A percentile compares a stretch with the other conserved stretches of the same genome.
Conservation (phyloP, 2,113 vertebrate genomes). For the Turdus rufiventris region DNA sequence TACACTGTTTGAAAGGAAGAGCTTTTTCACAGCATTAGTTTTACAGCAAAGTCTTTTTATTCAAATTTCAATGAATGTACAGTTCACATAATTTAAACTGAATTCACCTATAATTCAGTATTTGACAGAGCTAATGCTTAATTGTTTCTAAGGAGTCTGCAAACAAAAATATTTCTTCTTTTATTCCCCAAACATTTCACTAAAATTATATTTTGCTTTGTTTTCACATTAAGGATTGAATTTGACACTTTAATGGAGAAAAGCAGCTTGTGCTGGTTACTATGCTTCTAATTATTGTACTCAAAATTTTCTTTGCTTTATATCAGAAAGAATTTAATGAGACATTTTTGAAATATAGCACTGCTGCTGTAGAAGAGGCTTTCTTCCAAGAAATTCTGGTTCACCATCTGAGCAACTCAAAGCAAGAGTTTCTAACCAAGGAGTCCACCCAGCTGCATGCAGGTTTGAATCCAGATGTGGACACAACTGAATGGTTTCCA, state of each 20-base stretch:
- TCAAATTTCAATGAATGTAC: conserved; percentile 70
- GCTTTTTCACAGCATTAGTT: conserved; percentile 58
- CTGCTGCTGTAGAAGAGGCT: neutral
- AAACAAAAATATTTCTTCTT: conserved; percentile 69
- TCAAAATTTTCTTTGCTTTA: neutral
- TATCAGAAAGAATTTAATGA: neutral
- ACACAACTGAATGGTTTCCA: neutral
- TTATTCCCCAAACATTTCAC: conserved; percentile 62
- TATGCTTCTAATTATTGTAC: neutral
- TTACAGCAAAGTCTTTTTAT: conserved; percentile 66
- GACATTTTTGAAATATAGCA: neutral
- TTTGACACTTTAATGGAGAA: conserved; percentile 13
- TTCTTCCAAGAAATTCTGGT: neutral
- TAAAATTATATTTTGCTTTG: conserved; percentile 50
- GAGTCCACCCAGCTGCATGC: neutral
- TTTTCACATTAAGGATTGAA: conserved; percentile 53
- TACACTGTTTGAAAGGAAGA: conserved; percentile 49
- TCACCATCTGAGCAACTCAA: neutral
- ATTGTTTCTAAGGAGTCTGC: conserved; percentile 70
- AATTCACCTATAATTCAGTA: conserved; percentile 69
- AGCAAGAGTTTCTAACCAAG: neutral
- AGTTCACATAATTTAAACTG: conserved; percentile 68
- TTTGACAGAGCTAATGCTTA: conserved; percentile 68
- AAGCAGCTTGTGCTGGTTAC: neutral
- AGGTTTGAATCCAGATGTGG: neutral